Conservation (phyloP, 2,113 vertebrate genomes). For the Alligator mississippiensis region DNA sequence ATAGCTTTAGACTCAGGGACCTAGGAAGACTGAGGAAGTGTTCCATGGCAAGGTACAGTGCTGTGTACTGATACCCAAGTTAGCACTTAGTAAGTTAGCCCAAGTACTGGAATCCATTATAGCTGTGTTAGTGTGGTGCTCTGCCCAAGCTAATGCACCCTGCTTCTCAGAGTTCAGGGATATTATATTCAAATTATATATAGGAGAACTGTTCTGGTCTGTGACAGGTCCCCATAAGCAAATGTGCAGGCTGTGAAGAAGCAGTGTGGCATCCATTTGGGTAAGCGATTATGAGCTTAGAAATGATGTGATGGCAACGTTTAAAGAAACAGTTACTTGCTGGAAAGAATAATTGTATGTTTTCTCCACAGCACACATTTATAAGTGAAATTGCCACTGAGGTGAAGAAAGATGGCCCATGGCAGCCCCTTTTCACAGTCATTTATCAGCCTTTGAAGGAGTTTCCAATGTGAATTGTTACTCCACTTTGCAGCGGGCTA, state of each 20-base stretch:
- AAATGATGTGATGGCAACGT: background rate
- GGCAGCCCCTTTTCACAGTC: slow-evolving; percentile 11
- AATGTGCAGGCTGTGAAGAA: background rate
- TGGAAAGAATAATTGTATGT: slow-evolving; percentile 1
- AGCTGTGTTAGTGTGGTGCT: too few relatives aligned
- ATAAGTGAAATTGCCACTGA: slow-evolving; percentile 26
- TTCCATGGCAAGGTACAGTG: too few relatives aligned
- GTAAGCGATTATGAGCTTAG: background rate
- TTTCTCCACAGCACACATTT: background rate
- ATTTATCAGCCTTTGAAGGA: slow-evolving; percentile 35
- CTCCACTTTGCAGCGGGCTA: slow-evolving; percentile 54
- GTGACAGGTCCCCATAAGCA: background rate
- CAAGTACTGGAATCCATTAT: too few relatives aligned
- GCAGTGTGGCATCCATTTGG: background rate
- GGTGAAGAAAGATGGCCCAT: slow-evolving; percentile 22
- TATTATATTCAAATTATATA: background rate
- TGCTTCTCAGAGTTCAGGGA: too few relatives aligned
- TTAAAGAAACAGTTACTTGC: background rate
- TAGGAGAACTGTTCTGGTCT: background rate
- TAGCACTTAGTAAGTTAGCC: too few relatives aligned
- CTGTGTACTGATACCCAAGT: too few relatives aligned
- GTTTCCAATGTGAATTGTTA: slow-evolving; percentile 39
- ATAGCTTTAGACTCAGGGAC: too few relatives aligned
- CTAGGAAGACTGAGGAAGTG: too few relatives aligned
- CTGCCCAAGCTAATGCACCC: too few relatives aligned